Base-by-base conservation (phyloP, 2,888 invertebrate genomes). In the Tupiocoris notatus region DNA sequence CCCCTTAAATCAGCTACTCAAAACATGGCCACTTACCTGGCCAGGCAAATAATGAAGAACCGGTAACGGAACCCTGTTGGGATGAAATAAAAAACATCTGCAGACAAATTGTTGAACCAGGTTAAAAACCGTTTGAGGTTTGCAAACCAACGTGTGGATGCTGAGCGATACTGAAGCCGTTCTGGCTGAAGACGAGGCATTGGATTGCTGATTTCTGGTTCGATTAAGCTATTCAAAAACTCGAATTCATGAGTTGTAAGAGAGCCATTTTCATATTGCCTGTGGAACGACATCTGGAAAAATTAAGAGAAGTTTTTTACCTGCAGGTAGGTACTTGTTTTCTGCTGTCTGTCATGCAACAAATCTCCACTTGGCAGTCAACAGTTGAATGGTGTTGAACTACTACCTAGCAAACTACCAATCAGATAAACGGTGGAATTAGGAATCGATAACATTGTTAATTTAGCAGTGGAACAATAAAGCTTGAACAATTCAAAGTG, bases 261-360 rank as follows among this genome's bases (percentile, higher is more conserved):
- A 9, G 66, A 58, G 7, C 75, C 75, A 21, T 58, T 39, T 59
- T 66, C 65, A 22, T 66, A 75, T 22, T 75, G 75, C 20, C 66
- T 57, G 39, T 61, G 59, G 18, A 66, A 75, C n/a, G 73, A 73
- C 12, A 73, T 62, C 73, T 73, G 73, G 1, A 39, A 39, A 12
- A 39, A n/a, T n/a, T n/a, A n/a, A n/a, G n/a, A n/a, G n/a, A n/a
- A n/a, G n/a, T n/a, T n/a, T n/a, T n/a, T n/a, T n/a, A n/a, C n/a
- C n/a, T n/a, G n/a, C n/a, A n/a, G n/a, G n/a, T n/a, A n/a, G n/a
- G n/a, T n/a, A n/a, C n/a, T n/a, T n/a, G n/a, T n/a, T n/a, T n/a
- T n/a, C n/a, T n/a, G n/a, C n/a, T n/a, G n/a, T n/a, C n/a, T n/a
- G n/a, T n/a, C n/a, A n/a, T n/a, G n/a, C n/a, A n/a, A n/a, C n/a